These are phyloP conservation scores for Aphaenogaster rudis DNA, from an alignment of 1,140 invertebrate species.

Conservation along the genomic window DNA sequence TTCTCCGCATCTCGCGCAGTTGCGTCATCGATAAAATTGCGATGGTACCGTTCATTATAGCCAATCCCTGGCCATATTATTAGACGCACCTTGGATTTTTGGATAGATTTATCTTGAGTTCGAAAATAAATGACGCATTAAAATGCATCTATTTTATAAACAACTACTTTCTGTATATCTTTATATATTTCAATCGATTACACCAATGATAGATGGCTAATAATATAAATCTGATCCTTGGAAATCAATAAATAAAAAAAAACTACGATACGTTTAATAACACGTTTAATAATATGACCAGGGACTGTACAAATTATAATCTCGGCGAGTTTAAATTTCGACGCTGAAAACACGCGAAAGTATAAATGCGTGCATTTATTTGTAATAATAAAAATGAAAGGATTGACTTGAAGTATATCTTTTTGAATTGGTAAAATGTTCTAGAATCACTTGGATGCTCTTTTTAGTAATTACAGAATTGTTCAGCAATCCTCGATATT, in stretches of 20 bases:
- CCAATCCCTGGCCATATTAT: no score
- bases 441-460: neutral
- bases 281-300: no score
- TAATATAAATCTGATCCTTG: no score
- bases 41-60: neutral
- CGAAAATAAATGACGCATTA: no score
- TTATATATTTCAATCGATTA: no score
- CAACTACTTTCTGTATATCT: no score
- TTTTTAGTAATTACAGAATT: neutral
- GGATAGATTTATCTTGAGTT: no score
- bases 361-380: neutral
- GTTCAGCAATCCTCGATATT: neutral
- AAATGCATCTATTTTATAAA: no score
- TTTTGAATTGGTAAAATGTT: neutral
- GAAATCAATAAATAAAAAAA: no score
- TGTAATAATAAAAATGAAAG: neutral
- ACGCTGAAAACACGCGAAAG: neutral
- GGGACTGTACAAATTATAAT: neutral
- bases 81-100: no score
- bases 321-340: neutral
- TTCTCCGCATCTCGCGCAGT: neutral
- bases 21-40: constrained; percentile 8
- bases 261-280: no score
- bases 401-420: neutral
- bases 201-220: no score